Evolutionary conservation across 2,888 invertebrate genomes (phyloP).

Genomic region (Ormyrus rosae): DNA sequence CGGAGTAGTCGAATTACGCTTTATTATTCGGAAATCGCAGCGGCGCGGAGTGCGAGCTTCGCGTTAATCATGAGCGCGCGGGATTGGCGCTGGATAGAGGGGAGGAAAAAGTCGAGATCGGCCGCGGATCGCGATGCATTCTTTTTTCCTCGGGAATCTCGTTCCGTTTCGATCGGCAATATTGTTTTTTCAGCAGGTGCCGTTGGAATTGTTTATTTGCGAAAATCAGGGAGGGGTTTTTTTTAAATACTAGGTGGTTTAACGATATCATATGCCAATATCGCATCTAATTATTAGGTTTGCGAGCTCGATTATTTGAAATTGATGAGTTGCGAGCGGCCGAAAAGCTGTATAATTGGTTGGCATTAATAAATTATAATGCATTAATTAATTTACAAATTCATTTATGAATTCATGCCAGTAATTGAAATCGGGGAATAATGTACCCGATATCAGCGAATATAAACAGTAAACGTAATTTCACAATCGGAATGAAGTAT

Average conservation of each 20-base stretch:
- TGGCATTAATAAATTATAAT: not conserved
- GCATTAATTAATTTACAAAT: not conserved
- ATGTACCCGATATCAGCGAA: not conserved
- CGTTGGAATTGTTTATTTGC: too few relatives aligned
- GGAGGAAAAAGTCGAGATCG: too few relatives aligned
- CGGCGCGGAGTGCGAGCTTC: too few relatives aligned
- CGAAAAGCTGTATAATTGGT: not conserved
- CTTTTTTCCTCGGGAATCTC: too few relatives aligned
- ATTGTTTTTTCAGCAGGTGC: too few relatives aligned
- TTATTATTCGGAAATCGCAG: conserved; percentile 2
- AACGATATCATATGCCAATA: conserved; percentile 2
- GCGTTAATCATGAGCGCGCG: too few relatives aligned
- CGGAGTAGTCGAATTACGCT: conserved; percentile 34
- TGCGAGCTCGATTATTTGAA: not conserved
- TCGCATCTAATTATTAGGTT: not conserved
- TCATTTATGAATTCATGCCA: not conserved
- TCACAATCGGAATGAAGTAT: too few relatives aligned
- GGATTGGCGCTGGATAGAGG: too few relatives aligned
- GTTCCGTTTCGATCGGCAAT: too few relatives aligned
- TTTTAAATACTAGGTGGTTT: not conserved
- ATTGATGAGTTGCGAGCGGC: not conserved
- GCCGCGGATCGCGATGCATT: too few relatives aligned
- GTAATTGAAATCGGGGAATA: conserved; percentile 17
- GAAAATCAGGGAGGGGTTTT: too few relatives aligned
- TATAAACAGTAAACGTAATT: not conserved